These are phyloP conservation scores for Disparrhopalites patrizii DNA, from an alignment of 2,888 invertebrate genomes.

Conservation along the genomic window DNA sequence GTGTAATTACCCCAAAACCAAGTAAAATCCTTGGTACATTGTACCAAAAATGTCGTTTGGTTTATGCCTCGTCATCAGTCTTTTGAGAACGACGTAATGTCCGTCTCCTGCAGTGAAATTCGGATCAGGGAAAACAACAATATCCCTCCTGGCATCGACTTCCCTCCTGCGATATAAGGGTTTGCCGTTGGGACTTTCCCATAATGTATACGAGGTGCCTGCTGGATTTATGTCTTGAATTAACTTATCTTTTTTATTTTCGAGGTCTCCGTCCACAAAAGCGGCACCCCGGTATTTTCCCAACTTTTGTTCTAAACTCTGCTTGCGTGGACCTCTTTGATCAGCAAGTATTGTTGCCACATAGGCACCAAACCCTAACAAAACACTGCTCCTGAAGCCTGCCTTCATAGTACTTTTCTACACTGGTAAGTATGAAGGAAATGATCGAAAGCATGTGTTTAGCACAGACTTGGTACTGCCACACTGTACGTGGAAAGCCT, in stretches of 20 bases:
- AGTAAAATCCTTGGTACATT: constrained; percentile 9
- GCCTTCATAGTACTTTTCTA: no score
- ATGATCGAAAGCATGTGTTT: no score
- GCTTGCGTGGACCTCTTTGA: no score
- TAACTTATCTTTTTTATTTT: not conserved
- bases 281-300: not conserved
- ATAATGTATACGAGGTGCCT: constrained; percentile 1
- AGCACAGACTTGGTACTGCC: no score
- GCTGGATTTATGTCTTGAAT: not conserved
- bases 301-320: not conserved
- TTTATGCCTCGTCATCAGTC: not conserved
- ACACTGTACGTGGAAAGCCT: no score
- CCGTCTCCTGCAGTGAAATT: constrained; percentile 1
- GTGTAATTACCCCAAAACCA: constrained; percentile 8
- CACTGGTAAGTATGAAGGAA: no score
- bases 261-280: not conserved
- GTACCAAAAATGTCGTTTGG: not conserved
- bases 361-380: no score
- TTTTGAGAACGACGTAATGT: constrained; percentile 8
- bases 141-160: not conserved
- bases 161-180: constrained; percentile 2
- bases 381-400: no score
- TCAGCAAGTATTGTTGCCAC: no score
- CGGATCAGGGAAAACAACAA: constrained; percentile 14
- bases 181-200: not conserved